These are phyloP conservation scores for Anolis apletophallus DNA, from an alignment of 2,797 vertebrate species.

Conservation along the genomic window DNA sequence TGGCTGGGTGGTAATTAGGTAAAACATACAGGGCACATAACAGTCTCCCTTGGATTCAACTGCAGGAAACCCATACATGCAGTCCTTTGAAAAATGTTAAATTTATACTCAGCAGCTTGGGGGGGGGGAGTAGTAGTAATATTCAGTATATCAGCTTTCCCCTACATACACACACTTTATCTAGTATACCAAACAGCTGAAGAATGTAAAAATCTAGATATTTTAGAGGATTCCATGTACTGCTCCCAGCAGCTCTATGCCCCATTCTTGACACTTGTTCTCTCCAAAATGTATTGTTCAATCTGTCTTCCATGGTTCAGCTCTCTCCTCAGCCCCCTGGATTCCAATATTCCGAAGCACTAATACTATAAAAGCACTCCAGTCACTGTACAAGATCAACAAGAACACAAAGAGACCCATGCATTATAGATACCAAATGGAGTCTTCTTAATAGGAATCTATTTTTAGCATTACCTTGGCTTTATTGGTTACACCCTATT, in stretches of 20 bases:
- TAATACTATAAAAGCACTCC: conserved; percentile 39
- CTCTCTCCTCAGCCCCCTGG: not conserved
- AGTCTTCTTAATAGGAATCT: conserved; percentile 43
- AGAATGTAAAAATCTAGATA: not conserved
- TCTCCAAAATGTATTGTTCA: rapidly evolving
- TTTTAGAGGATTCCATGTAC: not conserved
- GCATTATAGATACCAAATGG: conserved; percentile 30
- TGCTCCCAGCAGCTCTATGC: not conserved
- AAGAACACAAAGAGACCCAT: not conserved
- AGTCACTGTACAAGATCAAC: not conserved
- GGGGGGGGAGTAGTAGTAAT: not conserved
- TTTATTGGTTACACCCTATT: conserved; percentile 22
- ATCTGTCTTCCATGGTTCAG: not conserved
- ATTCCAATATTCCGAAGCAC: not conserved
- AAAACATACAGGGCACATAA: not conserved
- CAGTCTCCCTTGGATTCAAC: not conserved
- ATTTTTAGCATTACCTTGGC: conserved; percentile 42
- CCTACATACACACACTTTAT: too few species aligned
- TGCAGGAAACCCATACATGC: not conserved
- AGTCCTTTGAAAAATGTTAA: not conserved
- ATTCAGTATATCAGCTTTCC: not conserved
- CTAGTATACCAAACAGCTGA: not conserved
- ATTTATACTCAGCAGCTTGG: not conserved
- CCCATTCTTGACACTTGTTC: conserved; percentile 35
- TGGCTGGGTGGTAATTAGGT: not conserved